phyloP scores from a whole-genome alignment of 2,888 invertebrate species.

The Steromphala cineraria region DNA sequence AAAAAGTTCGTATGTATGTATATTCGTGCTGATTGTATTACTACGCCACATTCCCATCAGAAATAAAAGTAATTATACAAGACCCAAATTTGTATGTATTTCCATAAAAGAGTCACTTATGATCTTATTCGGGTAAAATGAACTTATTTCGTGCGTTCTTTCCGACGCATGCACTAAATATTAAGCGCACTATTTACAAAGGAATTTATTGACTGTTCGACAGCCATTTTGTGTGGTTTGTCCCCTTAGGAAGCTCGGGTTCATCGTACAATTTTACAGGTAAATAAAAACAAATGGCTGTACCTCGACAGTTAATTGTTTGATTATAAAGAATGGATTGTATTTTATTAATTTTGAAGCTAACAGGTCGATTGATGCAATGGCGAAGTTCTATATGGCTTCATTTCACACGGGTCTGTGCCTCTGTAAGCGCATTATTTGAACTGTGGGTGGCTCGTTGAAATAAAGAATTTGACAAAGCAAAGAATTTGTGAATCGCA shows the following conservation, averaged over 20 bases:
- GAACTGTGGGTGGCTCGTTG: background rate
- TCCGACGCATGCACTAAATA: background rate
- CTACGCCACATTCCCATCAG: background rate
- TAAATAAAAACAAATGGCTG: background rate
- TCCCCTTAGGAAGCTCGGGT: constrained; percentile 10
- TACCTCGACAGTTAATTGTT: no score
- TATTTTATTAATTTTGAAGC: no score
- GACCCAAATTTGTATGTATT: no score
- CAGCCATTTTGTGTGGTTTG: constrained; percentile 30
- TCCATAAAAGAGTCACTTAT: background rate
- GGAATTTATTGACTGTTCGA: constrained; percentile 8
- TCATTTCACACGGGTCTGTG: no score
- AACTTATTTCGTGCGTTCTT: background rate
- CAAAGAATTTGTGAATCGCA: no score
- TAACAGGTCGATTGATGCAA: no score
- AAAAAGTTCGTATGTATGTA: background rate
- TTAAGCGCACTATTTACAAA: constrained; percentile 1
- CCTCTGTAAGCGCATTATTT: background rate
- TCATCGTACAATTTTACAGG: constrained; percentile 20
- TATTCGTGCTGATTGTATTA: background rate
- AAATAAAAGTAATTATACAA: no score
- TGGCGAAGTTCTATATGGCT: no score
- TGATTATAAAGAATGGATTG: no score
- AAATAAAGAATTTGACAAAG: no score
- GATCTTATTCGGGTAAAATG: background rate